Conservation (phyloP, 2,888 invertebrate species). For the Hipparchia semele region DNA sequence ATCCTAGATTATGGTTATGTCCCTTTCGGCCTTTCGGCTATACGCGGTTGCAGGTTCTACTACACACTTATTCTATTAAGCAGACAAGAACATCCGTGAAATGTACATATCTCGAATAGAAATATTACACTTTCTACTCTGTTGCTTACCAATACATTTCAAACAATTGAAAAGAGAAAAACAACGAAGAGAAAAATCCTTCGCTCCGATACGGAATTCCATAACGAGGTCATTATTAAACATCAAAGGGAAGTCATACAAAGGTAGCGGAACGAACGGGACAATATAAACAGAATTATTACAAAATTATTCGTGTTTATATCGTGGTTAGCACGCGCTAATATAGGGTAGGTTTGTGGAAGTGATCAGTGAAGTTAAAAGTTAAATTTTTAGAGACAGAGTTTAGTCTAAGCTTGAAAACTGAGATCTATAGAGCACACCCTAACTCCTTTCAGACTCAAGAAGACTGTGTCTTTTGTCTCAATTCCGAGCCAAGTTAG, state of each 20-base stretch:
- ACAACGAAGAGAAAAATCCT: conserved; percentile 9
- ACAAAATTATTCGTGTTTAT: conserved; percentile 14
- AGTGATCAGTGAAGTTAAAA: neutral
- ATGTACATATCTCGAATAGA: neutral
- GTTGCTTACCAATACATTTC: neutral
- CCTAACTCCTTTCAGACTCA: too few relatives aligned
- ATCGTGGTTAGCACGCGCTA: neutral
- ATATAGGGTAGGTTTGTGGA: neutral
- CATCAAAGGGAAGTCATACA: conserved; percentile 18
- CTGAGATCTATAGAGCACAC: too few relatives aligned
- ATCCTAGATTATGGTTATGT: too few relatives aligned
- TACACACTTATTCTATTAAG: too few relatives aligned
- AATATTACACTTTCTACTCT: neutral
- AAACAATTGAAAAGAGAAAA: neutral
- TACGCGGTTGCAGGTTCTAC: too few relatives aligned
- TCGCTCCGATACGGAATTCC: neutral
- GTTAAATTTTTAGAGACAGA: too few relatives aligned
- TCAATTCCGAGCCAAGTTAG: too few relatives aligned
- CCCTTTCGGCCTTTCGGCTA: too few relatives aligned
- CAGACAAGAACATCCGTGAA: neutral
- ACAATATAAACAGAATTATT: conserved; percentile 17
- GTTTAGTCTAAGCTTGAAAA: too few relatives aligned
- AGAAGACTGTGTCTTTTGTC: too few relatives aligned
- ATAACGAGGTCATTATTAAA: conserved; percentile 14
- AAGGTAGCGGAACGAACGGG: conserved; percentile 5